Base-by-base conservation (phyloP, 1,140 invertebrate genomes). In the Neodiprion fabricii region DNA sequence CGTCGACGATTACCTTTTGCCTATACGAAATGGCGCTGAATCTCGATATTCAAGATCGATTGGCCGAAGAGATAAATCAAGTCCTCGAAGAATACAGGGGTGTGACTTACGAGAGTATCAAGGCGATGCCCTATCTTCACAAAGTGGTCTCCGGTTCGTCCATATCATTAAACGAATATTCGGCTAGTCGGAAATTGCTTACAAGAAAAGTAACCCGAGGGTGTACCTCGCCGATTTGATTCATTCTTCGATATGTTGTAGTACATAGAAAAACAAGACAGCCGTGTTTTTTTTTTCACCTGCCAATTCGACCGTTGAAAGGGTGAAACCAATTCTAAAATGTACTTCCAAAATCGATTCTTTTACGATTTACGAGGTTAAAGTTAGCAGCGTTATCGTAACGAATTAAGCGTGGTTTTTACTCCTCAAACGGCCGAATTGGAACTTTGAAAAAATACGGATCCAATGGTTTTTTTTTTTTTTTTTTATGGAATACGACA, bases 11-110 rank as follows among this genome's bases (percentile, higher is more conserved):
- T 0, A 80, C 80, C 0, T 82, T 73, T 67, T 61, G 50, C 21
- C 69, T 84, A 0, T 89, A 87, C 74, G 79, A 82, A 40, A 28
- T 85, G n/a, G 79, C 82, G 11, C 11, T 73, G 4, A 74, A 86
- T 76, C 74, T 72, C 61, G 74, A 84, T 5, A 72, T 85, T 11
- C 83, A 85, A 69, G 77, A 82, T 11, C 76, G 74, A 70, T 48
- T 82, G 7, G 70, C 61, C 49, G 49, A 76, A 2, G 84, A 85
- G 70, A 77, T 85, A 48, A 70, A 74, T 17, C 12, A 40, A 10
- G 67, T 81, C 7, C 68, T 78, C 1, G 48, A 78, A 69, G 77
- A 79, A 40, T 49, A 77, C 53, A 72, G 53, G 76, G 79, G 65
- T 14, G 2, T 74, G 61, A 72, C 68, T 65, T 72, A 74, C 53